Percentiles rank a stretch among this genome's conserved stretches.
phyloP scores from a whole-genome alignment of 2,797 vertebrate species.

The Triplophysa yarkandensis region DNA sequence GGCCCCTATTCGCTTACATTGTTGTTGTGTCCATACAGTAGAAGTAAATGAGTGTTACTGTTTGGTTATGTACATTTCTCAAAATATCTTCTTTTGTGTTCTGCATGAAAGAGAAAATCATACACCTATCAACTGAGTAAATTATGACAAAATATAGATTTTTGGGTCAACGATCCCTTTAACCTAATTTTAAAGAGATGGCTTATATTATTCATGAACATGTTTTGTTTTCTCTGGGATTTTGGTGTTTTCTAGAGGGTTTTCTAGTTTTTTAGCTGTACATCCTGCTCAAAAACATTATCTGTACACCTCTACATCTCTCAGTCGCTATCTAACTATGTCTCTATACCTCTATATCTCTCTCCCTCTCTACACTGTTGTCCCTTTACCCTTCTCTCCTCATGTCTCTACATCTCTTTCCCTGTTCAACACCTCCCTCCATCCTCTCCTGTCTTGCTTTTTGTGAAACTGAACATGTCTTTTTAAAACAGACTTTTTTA shows the following conservation, averaged over 20 bases:
- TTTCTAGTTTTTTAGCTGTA: not conserved
- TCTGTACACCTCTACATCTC: not conserved
- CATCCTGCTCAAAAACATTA: not conserved
- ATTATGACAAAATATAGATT: too few relatives aligned
- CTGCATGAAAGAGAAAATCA: too few relatives aligned
- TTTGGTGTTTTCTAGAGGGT: not conserved
- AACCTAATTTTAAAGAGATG: too few relatives aligned
- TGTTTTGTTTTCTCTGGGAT: not conserved
- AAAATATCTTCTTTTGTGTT: too few relatives aligned
- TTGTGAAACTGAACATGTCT: constrained; percentile 49
- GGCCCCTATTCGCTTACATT: too few relatives aligned
- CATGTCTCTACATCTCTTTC: not conserved
- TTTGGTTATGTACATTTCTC: too few relatives aligned
- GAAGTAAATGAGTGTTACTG: too few relatives aligned
- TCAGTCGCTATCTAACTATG: too few relatives aligned
- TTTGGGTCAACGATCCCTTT: not conserved
- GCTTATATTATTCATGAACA: not conserved
- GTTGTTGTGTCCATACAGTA: too few relatives aligned
- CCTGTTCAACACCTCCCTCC: not conserved
- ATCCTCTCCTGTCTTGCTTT: constrained; percentile 13
- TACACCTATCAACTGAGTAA: too few relatives aligned
- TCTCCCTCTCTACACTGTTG: not conserved
- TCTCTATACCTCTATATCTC: not conserved
- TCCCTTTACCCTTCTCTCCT: not conserved
- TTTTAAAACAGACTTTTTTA: constrained; percentile 50